Percentiles rank a stretch among this genome's conserved stretches.
These are phyloP conservation scores for Dione vanillae DNA, from an alignment of 2,888 invertebrate genomes.

Conservation along the genomic window DNA sequence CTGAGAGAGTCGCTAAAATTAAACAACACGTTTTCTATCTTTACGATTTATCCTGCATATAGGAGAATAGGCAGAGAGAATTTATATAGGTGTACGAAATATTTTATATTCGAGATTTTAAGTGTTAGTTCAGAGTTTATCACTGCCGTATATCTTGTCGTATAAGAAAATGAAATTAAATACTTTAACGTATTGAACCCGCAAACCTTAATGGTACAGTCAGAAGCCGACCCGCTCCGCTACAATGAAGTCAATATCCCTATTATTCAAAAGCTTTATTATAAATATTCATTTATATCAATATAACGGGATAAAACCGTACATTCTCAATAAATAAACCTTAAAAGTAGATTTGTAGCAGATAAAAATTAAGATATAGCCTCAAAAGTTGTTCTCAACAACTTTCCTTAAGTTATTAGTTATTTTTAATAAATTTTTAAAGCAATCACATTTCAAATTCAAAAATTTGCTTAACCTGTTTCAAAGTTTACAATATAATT, in stretches of 20 bases:
- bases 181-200: no score
- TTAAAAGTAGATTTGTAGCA: constrained; percentile 13
- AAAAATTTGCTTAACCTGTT: neutral
- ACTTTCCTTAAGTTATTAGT: neutral
- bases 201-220: no score
- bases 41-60: no score
- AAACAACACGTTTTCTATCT: neutral
- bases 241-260: no score
- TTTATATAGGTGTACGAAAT: no score
- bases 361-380: constrained; percentile 3
- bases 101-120: no score
- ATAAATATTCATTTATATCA: constrained; percentile 2
- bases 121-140: no score
- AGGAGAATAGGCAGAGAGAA: no score
- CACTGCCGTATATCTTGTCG: no score
- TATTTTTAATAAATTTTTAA: neutral
- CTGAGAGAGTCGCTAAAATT: constrained; percentile 15
- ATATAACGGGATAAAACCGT: constrained; percentile 16
- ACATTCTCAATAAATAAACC: neutral
- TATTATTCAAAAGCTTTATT: no score
- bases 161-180: no score
- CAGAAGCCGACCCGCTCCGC: no score
- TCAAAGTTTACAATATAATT: neutral
- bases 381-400: neutral
- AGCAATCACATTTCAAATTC: neutral